Conservation (phyloP, 2,797 vertebrate genomes). For the Chloroceryle amazona region DNA sequence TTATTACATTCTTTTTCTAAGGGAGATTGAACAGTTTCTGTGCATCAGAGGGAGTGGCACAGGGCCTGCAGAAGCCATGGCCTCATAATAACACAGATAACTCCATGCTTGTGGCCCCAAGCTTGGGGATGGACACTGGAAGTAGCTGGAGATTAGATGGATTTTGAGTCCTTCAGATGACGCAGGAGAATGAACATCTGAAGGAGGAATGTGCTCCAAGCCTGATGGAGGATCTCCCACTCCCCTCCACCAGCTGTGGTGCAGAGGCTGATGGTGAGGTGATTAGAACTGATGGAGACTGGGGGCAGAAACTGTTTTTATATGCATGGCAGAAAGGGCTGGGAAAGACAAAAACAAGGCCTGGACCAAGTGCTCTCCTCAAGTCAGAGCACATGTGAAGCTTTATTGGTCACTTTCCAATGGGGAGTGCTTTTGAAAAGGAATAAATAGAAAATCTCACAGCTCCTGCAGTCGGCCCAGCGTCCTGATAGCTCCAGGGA, state of each 20-base stretch:
- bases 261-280: background rate
- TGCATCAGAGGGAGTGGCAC: background rate
- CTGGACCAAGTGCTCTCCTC: background rate
- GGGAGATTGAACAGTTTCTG: background rate
- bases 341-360: background rate
- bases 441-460: conserved; percentile 82
- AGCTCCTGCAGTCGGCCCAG: conserved; percentile 95
- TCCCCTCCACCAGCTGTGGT: fast-evolving
- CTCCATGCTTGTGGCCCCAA: background rate
- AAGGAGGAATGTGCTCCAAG: background rate
- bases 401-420: background rate
- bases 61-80: background rate
- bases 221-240: background rate
- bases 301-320: background rate
- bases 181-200: background rate
- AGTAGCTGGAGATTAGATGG: background rate
- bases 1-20: background rate
- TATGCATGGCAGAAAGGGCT: background rate
- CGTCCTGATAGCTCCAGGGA: conserved; percentile 92
- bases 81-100: fast-evolving
- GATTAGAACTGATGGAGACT: background rate
- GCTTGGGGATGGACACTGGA: background rate
- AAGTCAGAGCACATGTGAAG: fast-evolving
- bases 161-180: background rate
- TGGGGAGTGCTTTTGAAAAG: background rate